A percentile compares a stretch with the other conserved stretches of the same genome.
These are phyloP conservation scores for Microctonus brassicae DNA, from an alignment of 2,888 invertebrate genomes.

Conservation along the genomic window DNA sequence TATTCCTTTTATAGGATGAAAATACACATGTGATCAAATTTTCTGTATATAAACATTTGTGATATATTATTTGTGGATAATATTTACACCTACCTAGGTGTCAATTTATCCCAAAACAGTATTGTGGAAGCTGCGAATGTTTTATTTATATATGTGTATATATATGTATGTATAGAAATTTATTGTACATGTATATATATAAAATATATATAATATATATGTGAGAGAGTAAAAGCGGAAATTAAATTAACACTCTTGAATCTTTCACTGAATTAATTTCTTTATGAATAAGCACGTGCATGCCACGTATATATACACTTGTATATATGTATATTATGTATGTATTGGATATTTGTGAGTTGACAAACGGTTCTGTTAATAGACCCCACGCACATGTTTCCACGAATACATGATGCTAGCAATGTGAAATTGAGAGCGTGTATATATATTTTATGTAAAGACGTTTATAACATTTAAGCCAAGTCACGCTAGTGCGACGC, in stretches of 20 bases:
- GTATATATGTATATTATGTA: slow-evolving; percentile 3
- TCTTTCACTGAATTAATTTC: slow-evolving; percentile 5
- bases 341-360: slow-evolving; percentile 10
- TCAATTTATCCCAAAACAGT: neutral
- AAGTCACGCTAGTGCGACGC: slow-evolving; percentile 32
- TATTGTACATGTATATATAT: neutral
- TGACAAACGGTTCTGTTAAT: slow-evolving; percentile 33
- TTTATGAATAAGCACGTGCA: slow-evolving; percentile 5
- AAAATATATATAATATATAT: neutral
- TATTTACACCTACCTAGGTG: slow-evolving; percentile 3
- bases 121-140: neutral
- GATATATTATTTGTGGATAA: slow-evolving; percentile 1
- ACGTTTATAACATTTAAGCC: slow-evolving; percentile 14
- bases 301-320: neutral
- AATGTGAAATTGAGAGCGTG: neutral
- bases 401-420: slow-evolving; percentile 8
- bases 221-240: neutral
- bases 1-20: neutral
- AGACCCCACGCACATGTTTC: slow-evolving; percentile 32
- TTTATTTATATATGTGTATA: neutral
- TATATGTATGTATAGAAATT: too few relatives aligned
- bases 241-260: slow-evolving; percentile 5
- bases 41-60: neutral
- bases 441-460: slow-evolving; percentile 2
- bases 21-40: neutral